These are phyloP conservation scores for Apamea sordens DNA, from an alignment of 2,888 invertebrate genomes.

Conservation along the genomic window DNA sequence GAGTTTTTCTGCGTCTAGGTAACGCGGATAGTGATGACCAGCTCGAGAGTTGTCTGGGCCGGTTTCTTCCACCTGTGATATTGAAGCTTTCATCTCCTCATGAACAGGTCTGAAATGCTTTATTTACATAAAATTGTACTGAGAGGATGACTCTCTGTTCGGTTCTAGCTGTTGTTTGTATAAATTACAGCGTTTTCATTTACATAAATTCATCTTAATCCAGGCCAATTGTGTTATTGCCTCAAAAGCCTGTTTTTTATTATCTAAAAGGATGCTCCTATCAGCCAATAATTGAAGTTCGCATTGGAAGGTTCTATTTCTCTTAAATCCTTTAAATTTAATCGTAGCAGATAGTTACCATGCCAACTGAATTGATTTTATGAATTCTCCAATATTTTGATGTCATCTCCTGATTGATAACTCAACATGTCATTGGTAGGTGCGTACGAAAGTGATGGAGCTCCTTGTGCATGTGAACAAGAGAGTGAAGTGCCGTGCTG, in stretches of 20 bases:
- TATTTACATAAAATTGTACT: slow-evolving; percentile 41
- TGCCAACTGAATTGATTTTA: slow-evolving; percentile 5
- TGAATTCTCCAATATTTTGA: not conserved
- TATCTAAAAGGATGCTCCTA: not conserved
- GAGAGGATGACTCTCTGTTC: not conserved
- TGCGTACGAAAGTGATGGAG: slow-evolving; percentile 96
- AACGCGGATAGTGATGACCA: slow-evolving; percentile 97
- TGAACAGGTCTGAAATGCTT: slow-evolving; percentile 92
- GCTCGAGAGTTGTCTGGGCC: slow-evolving; percentile 93
- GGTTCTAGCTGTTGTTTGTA: not conserved
- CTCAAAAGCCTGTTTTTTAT: not conserved
- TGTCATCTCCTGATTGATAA: slow-evolving; percentile 1
- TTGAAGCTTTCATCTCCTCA: slow-evolving; percentile 97
- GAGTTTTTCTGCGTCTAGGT: slow-evolving; percentile 96
- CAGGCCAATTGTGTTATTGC: not conserved
- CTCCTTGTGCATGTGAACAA: slow-evolving; percentile 97
- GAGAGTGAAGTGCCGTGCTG: slow-evolving; percentile 95
- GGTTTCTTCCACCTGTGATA: slow-evolving; percentile 96
- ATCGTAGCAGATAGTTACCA: slow-evolving; percentile 22
- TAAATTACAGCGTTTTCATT: not conserved
- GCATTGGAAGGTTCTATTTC: too few species aligned
- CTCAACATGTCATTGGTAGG: slow-evolving; percentile 70
- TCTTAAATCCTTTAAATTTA: not conserved
- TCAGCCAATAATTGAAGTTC: not conserved
- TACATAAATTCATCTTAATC: too few species aligned